Conservation (phyloP, 2,888 invertebrate genomes). For the Sylvicola fuscatus region DNA sequence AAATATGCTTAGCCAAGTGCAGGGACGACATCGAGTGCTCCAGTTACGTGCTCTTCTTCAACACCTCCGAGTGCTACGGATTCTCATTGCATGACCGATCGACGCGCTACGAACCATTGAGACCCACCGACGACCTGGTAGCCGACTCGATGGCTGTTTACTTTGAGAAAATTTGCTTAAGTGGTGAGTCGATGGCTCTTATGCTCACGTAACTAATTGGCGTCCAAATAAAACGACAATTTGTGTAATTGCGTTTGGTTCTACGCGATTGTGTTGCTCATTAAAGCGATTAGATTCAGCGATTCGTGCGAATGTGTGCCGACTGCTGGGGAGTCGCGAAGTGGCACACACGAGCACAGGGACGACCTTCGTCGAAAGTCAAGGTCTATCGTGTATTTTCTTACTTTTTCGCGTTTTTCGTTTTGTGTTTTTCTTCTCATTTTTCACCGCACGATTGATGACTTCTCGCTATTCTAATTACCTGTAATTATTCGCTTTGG, state of each 20-base stretch:
- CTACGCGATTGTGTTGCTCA: no score
- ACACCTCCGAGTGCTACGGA: slow-evolving; percentile 20
- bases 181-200: slow-evolving; percentile 13
- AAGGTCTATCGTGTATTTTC: no score
- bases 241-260: not conserved
- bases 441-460: no score
- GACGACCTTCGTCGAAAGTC: no score
- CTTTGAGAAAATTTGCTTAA: slow-evolving; percentile 22
- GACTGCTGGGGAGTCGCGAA: not conserved
- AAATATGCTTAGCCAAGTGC: slow-evolving; percentile 18
- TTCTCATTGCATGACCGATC: slow-evolving; percentile 18
- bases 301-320: no score
- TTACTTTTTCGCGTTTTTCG: no score
- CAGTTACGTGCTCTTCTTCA: slow-evolving; percentile 20
- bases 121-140: slow-evolving; percentile 13
- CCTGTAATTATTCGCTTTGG: no score
- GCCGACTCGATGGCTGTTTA: slow-evolving; percentile 21
- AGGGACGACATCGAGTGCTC: slow-evolving; percentile 19
- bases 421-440: no score
- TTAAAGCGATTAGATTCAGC: no score
- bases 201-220: not conserved
- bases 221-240: not conserved
- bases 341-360: not conserved
- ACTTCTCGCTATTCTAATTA: no score
- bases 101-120: slow-evolving; percentile 13